These are phyloP conservation scores for Alectura lathami DNA, from an alignment of 2,113 vertebrate genomes.

Conservation along the genomic window DNA sequence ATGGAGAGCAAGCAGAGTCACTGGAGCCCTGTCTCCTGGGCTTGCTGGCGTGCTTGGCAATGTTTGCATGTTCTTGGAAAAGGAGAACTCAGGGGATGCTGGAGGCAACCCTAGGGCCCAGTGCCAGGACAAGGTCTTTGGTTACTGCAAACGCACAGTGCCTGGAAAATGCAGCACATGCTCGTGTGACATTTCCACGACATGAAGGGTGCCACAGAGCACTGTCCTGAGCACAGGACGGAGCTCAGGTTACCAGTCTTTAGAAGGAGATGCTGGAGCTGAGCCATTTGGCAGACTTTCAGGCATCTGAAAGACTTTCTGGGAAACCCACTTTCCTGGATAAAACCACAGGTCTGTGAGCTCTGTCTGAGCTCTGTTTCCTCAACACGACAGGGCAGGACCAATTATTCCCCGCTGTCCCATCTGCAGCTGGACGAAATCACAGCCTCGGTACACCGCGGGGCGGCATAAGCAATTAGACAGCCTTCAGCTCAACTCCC, in stretches of 20 bases:
- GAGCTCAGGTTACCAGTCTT: background rate
- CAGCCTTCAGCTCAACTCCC: fast-evolving
- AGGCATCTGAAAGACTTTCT: background rate
- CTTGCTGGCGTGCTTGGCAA: fast-evolving
- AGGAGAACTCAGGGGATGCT: background rate
- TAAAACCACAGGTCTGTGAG: fast-evolving
- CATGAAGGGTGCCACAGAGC: background rate
- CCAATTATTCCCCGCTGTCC: fast-evolving
- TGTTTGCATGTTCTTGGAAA: background rate
- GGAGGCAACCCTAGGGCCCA: background rate
- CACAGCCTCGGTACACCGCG: fast-evolving
- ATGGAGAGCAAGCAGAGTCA: fast-evolving
- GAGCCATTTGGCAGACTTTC: background rate
- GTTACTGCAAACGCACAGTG: fast-evolving
- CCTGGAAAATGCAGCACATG: background rate
- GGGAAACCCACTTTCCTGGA: background rate
- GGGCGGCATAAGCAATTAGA: fast-evolving
- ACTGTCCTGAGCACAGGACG: background rate
- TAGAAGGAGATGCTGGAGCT: background rate
- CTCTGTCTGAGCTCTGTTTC: fast-evolving
- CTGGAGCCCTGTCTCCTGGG: background rate
- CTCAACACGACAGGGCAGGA: fast-evolving
- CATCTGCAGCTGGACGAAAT: background rate
- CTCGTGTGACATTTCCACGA: background rate
- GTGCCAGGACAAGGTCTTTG: background rate